A percentile compares a stretch with the other conserved stretches of the same genome.
phyloP scores from a whole-genome alignment of 2,888 invertebrate species.

The Lacanobia wlatinum region DNA sequence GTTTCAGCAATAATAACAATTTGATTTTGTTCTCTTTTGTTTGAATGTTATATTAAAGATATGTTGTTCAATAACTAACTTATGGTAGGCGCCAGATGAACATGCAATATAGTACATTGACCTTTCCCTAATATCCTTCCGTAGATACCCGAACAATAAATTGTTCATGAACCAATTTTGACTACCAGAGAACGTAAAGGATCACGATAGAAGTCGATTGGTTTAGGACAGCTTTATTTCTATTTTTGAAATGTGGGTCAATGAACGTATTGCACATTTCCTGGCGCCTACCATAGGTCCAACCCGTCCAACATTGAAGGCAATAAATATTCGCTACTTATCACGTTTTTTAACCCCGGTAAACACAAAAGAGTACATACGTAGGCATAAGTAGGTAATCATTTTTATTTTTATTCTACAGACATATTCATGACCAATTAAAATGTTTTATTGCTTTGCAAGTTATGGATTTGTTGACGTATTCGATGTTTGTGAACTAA shows the following conservation, averaged over 20 bases:
- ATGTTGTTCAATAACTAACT: background rate
- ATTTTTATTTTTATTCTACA: slow-evolving; percentile 4
- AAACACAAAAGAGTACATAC: slow-evolving; percentile 13
- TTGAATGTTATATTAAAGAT: background rate
- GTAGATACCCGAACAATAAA: no score
- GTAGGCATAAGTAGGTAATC: slow-evolving; percentile 4
- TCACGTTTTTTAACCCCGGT: slow-evolving; percentile 31
- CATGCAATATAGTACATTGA: no score
- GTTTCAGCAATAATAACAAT: slow-evolving; percentile 1
- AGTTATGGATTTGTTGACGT: slow-evolving; percentile 44
- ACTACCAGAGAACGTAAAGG: no score
- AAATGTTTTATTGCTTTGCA: slow-evolving; percentile 18
- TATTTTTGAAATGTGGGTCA: no score
- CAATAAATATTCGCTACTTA: slow-evolving; percentile 27
- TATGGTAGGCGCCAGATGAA: no score
- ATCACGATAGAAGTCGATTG: no score
- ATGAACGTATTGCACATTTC: no score
- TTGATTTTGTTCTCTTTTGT: background rate
- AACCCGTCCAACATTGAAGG: background rate
- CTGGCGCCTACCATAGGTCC: no score
- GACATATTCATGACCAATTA: slow-evolving; percentile 18
- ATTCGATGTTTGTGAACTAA: slow-evolving; percentile 8
- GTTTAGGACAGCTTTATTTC: no score
- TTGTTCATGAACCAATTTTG: no score
- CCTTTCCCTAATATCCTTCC: no score